Conservation (phyloP, 2,113 vertebrate species). For the Heteronetta atricapilla region DNA sequence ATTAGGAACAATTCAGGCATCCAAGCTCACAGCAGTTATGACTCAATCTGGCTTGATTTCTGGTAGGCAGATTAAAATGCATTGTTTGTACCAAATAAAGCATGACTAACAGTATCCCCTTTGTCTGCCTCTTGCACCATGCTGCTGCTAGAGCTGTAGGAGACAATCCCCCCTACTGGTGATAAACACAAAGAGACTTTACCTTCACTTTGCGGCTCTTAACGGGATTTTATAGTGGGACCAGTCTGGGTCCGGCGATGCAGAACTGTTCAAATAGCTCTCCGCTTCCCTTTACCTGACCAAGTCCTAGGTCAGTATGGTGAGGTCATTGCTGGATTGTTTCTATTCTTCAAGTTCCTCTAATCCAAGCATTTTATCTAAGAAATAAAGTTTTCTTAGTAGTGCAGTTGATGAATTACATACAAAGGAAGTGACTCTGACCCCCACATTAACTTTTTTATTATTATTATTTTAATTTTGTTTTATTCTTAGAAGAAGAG, state of each 20-base stretch:
- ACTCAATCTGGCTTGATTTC: conserved; percentile 26
- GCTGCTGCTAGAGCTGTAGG: not conserved
- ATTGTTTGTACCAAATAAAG: conserved; percentile 23
- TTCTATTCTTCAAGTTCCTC: not conserved
- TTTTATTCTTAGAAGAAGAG: not conserved
- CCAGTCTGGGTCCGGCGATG: not conserved
- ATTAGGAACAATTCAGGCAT: conserved; percentile 14
- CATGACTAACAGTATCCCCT: not conserved
- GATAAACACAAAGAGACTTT: not conserved
- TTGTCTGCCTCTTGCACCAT: not conserved
- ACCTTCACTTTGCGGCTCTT: not conserved
- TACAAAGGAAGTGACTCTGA: not conserved
- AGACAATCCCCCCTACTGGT: not conserved
- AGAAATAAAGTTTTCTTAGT: not conserved
- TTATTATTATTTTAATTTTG: not conserved
- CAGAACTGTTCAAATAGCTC: not conserved
- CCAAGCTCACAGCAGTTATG: not conserved
- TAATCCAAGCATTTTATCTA: not conserved
- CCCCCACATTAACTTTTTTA: not conserved
- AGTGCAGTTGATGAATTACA: not conserved
- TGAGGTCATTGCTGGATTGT: not conserved
- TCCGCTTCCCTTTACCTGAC: not conserved
- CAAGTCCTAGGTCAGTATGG: not conserved
- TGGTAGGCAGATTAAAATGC: conserved; percentile 29
- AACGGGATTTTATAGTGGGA: not conserved